Evolutionary conservation across 2,113 vertebrate genomes (phyloP), one percentile per base, ranked within the genome.

Genomic region (Chrysochloris asiatica): DNA sequence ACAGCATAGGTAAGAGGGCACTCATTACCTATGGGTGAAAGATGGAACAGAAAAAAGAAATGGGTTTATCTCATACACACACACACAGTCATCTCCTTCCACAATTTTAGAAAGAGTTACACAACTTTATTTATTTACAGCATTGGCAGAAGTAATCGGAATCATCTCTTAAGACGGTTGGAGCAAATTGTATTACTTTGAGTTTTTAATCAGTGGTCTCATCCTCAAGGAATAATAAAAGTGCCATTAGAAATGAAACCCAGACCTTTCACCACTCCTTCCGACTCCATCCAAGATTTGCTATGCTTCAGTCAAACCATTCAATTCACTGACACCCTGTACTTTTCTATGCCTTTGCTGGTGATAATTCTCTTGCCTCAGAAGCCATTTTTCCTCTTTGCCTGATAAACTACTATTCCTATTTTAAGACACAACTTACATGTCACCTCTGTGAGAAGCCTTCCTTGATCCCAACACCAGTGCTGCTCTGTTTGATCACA

Each of bases 181-280:
- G 6, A 50, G 16, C 14, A 61, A 84, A 63, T 72, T 16, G 12
- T 65, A 13, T 43, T 63, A 65, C 1, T 4, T 0, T 10, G 19
- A 90, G 3, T 54, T 19, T 88, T 47, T 73, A 61, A 84, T 26
- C n/a, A 71, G 30, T 30, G 26, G 30, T 24, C 17, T 22, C 12
- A 69, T 50, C 43, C 67, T 94, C 28, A 86, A 94, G 85, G 69
- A 69, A 88, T 14, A 14, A 45, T 0, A 67, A 47, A 94, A 85
- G 50, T 67, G 8, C 28, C 30, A 80, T 41, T 45, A 89, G 81
- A 83, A 48, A 77, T 82, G 22, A 88, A 63, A 77, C 36, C 2
- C 22, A 45, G 61, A 14, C 8, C 26, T 33, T 54, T 8, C 6
- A 36, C 6, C 38, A 48, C 7, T 45, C 38, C 17, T 76, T 43